These are phyloP conservation scores for Ooceraea biroi DNA, from an alignment of 1,140 invertebrate genomes.

Conservation along the genomic window DNA sequence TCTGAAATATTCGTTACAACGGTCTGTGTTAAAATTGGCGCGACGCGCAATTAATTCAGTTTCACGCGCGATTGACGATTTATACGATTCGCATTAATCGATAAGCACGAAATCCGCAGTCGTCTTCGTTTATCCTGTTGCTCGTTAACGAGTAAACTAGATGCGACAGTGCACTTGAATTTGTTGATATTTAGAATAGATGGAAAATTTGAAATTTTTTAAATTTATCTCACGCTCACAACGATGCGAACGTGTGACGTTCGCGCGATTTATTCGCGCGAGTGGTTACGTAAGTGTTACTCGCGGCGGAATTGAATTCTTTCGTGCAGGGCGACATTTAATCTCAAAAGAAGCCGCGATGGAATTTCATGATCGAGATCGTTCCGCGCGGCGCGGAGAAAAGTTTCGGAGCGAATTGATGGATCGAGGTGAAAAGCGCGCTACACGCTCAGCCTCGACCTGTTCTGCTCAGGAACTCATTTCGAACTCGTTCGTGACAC, in stretches of 20 bases:
- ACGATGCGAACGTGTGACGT: background rate
- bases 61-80: conserved; percentile 18
- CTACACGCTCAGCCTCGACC: background rate
- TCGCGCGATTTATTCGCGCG: background rate
- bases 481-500: conserved; percentile 26
- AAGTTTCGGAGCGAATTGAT: conserved; percentile 46
- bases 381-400: background rate
- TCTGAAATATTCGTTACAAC: conserved; percentile 40
- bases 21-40: conserved; percentile 32
- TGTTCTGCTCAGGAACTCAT: background rate
- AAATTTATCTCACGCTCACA: background rate
- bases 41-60: conserved; percentile 29
- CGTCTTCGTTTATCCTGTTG: background rate
- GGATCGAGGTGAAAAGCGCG: conserved; percentile 29
- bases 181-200: background rate
- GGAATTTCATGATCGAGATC: conserved; percentile 36
- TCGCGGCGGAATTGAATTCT: conserved; percentile 33
- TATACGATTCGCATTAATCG: background rate
- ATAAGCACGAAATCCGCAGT: background rate
- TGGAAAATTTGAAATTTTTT: background rate
- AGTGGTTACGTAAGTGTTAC: conserved; percentile 21
- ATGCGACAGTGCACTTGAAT: background rate
- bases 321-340: conserved; percentile 37
- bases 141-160: conserved; percentile 4
- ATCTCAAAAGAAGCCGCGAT: conserved; percentile 42